These are phyloP conservation scores for Siphamia tubifer DNA, from an alignment of 2,113 vertebrate species.

Conservation along the genomic window DNA sequence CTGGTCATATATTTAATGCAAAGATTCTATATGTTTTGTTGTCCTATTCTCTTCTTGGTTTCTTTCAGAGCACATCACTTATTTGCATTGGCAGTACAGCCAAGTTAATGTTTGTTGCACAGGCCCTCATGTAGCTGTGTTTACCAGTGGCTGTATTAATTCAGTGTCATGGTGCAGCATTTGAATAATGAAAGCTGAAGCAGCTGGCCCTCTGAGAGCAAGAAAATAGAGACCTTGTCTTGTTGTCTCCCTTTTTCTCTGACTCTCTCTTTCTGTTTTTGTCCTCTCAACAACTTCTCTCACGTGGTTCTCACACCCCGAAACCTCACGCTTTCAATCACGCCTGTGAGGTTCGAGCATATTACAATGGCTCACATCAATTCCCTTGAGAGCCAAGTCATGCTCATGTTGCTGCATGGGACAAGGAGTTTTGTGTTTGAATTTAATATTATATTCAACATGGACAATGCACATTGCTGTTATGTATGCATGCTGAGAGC, in stretches of 20 bases:
- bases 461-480: slow-evolving; percentile 11
- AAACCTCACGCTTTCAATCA: slow-evolving; percentile 75
- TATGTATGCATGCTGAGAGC: slow-evolving; percentile 7
- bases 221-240: slow-evolving; percentile 67
- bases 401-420: slow-evolving; percentile 42
- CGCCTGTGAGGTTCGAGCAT: slow-evolving; percentile 54
- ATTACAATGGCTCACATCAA: slow-evolving; percentile 59
- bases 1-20: background rate
- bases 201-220: slow-evolving; percentile 65
- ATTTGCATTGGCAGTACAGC: slow-evolving; percentile 34
- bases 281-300: slow-evolving; percentile 68
- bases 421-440: slow-evolving; percentile 68
- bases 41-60: background rate
- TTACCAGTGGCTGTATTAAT: slow-evolving; percentile 63
- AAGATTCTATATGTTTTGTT: background rate
- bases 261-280: slow-evolving; percentile 62
- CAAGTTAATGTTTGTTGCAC: slow-evolving; percentile 29
- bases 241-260: slow-evolving; percentile 59
- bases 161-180: slow-evolving; percentile 61
- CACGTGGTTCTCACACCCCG: slow-evolving; percentile 71
- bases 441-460: slow-evolving; percentile 54
- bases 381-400: slow-evolving; percentile 57
- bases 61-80: slow-evolving; percentile 17
- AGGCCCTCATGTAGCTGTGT: slow-evolving; percentile 40
- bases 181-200: slow-evolving; percentile 69